Evolutionary conservation across 2,113 vertebrate genomes (phyloP), one percentile per base, ranked within the genome.

Genomic region (Cyanoderma ruficeps): DNA sequence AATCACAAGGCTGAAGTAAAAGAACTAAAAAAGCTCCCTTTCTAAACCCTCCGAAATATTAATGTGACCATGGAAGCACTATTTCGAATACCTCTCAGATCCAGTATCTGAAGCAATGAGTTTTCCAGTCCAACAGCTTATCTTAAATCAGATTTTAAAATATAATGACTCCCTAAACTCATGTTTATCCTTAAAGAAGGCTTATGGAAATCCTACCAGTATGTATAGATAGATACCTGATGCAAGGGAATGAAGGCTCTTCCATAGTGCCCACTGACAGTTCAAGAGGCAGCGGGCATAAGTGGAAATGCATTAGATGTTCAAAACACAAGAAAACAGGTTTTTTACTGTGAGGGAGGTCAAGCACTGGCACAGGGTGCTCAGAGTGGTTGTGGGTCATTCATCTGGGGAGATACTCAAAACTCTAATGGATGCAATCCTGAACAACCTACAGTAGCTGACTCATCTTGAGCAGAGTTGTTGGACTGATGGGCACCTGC

Each of bases 131-230:
- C 57, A 53, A 63, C 23, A 72, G 63, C 2, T 87, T 84, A 35
- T 56, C 25, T 61, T 46, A 85, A 85, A 75, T 64, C 49, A 85
- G 27, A 67, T 65, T 90, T 87, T 76, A 46, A 91, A 90, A 61
- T 35, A 53, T 7, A 63, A 83, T 63, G 41, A 20, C 35, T 86
- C 10, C 46, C 69, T 74, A 65, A 77, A 78, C 10, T 67, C 15
- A 5, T n/a, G 4, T 74, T 80, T 69, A 64, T 15, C 55, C 50
- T 46, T 42, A 22, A 42, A 81, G 57, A 86, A 76, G 41, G 8
- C 46, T 61, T 68, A 14, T 27, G 52, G 47, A 31, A 87, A 39
- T 81, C 41, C 69, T 59, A 55, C 8, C 28, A 82, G 21, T 1
- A 2, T 46, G 6, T 50, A 16, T 25, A 57, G 25, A 25, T 28